A percentile compares a stretch with the other conserved stretches of the same genome.
These are phyloP conservation scores for Burhinus oedicnemus DNA, from an alignment of 2,113 vertebrate genomes.

Conservation along the genomic window DNA sequence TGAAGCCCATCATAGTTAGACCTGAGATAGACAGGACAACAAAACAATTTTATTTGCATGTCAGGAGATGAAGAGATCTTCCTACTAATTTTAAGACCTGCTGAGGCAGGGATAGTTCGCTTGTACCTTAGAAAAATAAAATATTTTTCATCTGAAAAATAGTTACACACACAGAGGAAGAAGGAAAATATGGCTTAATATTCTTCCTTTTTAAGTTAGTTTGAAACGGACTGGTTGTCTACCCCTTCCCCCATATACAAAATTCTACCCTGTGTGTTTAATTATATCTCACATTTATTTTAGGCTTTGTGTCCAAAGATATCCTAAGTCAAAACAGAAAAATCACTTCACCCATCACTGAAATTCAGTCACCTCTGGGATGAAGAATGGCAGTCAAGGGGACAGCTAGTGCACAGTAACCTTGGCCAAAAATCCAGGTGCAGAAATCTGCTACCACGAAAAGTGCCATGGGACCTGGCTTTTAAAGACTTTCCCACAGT, in stretches of 20 bases:
- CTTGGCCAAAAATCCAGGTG: conserved; percentile 58
- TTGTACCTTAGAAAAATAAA: not conserved
- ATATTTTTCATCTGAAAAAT: not conserved
- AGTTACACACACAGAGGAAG: not conserved
- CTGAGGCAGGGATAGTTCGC: not conserved
- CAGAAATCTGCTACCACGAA: conserved; percentile 54
- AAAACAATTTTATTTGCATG: not conserved
- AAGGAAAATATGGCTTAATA: not conserved
- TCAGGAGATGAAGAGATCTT: not conserved
- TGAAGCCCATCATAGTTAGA: not conserved
- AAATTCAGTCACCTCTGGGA: conserved; percentile 47
- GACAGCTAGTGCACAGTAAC: conserved; percentile 35
- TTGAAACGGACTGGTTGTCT: not conserved
- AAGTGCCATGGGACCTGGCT: conserved; percentile 41
- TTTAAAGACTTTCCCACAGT: conserved; percentile 60
- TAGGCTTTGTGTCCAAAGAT: not conserved
- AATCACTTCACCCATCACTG: conserved; percentile 30
- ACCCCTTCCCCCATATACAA: not conserved
- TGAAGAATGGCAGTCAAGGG: conserved; percentile 42
- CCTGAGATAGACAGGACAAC: not conserved
- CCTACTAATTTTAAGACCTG: not conserved
- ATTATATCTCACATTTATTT: conserved; percentile 25
- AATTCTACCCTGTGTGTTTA: conserved; percentile 1
- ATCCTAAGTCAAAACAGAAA: conserved; percentile 25
- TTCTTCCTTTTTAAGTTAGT: not conserved